A percentile compares a stretch with the other conserved stretches of the same genome.
These are phyloP conservation scores for Eledona agricola DNA, from an alignment of 2,888 invertebrate species.

Conservation along the genomic window DNA sequence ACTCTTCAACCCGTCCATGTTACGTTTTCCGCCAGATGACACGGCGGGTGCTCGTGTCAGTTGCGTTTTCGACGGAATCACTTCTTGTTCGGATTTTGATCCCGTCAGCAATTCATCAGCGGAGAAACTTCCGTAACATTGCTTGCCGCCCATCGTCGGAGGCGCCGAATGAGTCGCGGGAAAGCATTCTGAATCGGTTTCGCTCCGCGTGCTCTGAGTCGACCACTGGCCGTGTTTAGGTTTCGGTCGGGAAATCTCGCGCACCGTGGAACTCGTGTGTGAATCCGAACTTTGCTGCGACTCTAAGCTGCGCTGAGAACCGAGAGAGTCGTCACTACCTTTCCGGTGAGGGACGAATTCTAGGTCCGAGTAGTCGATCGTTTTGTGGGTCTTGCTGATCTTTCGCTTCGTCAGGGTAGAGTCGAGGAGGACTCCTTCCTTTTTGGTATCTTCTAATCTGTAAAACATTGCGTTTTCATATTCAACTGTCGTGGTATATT, in stretches of 20 bases:
- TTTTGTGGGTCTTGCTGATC: conserved; percentile 58
- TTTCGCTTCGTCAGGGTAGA: conserved; percentile 48
- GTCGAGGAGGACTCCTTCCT: conserved; percentile 57
- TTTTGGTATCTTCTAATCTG: conserved; percentile 59
- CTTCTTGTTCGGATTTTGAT: conserved; percentile 38
- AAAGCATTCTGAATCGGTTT: conserved; percentile 53
- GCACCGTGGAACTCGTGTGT: conserved; percentile 50
- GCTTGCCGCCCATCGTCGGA: conserved; percentile 52
- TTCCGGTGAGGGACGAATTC: conserved; percentile 62
- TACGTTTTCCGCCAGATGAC: conserved; percentile 36
- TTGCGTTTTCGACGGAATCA: conserved; percentile 43
- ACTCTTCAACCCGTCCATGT: conserved; percentile 49
- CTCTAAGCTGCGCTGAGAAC: conserved; percentile 64
- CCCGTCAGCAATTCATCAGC: conserved; percentile 37
- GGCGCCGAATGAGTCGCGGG: conserved; percentile 57
- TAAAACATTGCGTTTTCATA: too few species aligned
- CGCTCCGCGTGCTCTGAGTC: conserved; percentile 57
- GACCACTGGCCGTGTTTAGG: conserved; percentile 55
- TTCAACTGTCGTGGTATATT: too few species aligned
- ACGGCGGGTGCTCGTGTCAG: conserved; percentile 49
- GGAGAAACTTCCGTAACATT: conserved; percentile 43
- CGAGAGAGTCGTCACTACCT: conserved; percentile 66
- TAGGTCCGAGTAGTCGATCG: conserved; percentile 56
- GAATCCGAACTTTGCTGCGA: conserved; percentile 64
- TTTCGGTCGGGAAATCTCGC: conserved; percentile 37